phyloP scores from a whole-genome alignment of 23 tunicate species.

The Ascidia mentula region DNA sequence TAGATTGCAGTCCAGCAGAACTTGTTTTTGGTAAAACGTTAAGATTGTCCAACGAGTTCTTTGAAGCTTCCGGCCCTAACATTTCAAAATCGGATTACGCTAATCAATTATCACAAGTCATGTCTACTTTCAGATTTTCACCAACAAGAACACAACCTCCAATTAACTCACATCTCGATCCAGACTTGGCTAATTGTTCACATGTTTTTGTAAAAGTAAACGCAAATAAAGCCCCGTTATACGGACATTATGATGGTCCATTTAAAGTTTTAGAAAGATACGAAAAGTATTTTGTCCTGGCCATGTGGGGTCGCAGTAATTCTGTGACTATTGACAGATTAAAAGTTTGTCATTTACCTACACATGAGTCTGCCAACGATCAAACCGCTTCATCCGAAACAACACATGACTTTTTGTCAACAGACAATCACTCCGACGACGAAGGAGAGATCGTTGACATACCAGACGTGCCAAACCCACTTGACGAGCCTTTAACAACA shows the following conservation, averaged over 20 bases:
- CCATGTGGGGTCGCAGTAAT: not conserved
- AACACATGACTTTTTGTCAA: not conserved
- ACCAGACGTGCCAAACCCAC: not conserved
- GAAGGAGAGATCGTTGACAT: not conserved
- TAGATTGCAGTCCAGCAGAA: conserved; percentile 14
- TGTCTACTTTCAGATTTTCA: not conserved
- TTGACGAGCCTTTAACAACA: not conserved
- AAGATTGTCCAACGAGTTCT: conserved; percentile 2
- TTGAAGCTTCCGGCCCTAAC: not conserved
- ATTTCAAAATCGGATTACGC: not conserved
- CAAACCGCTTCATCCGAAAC: not conserved
- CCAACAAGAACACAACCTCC: not conserved
- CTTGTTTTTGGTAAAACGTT: conserved; percentile 14
- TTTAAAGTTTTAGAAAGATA: not conserved
- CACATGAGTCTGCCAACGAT: not conserved
- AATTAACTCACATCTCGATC: conserved; percentile 3
- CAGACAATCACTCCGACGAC: not conserved
- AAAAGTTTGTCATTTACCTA: not conserved
- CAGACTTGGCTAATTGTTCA: conserved; percentile 5
- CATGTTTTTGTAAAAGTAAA: conserved; percentile 33
- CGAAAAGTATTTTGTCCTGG: conserved; percentile 19
- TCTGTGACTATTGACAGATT: conserved; percentile 19
- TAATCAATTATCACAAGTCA: not conserved
- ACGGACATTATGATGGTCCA: conserved; percentile 23
- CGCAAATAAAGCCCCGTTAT: conserved; percentile 14